These are phyloP conservation scores for Oeneis ivallda DNA, from an alignment of 2,888 invertebrate genomes.

Conservation along the genomic window DNA sequence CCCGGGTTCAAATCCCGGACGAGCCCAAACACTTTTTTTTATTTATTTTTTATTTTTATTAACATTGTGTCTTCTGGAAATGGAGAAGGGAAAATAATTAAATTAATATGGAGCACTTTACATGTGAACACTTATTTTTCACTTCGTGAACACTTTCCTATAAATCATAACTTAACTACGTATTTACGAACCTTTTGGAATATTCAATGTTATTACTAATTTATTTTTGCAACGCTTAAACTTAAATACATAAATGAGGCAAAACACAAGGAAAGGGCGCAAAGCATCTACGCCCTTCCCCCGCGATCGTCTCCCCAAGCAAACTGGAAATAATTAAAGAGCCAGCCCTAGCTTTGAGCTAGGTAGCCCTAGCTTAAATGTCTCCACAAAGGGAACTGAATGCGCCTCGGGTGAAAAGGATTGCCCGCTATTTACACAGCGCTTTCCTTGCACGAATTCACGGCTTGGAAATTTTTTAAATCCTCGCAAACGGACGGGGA, in stretches of 20 bases:
- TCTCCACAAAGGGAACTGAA: conserved; percentile 62
- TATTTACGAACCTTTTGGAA: neutral
- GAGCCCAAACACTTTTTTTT: conserved; percentile 65
- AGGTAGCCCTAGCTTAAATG: conserved; percentile 54
- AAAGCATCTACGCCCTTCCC: conserved; percentile 51
- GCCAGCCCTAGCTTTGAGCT: conserved; percentile 64
- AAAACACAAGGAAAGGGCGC: conserved; percentile 38
- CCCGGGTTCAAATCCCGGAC: conserved; percentile 83
- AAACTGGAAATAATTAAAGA: conserved; percentile 70
- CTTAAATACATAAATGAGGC: conserved; percentile 41
- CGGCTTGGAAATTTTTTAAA: conserved; percentile 42
- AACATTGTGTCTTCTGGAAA: no score
- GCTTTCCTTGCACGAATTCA: conserved; percentile 45
- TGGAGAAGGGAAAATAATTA: no score
- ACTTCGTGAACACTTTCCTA: no score
- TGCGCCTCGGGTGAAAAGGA: conserved; percentile 63
- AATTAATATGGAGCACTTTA: no score
- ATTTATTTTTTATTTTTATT: conserved; percentile 13
- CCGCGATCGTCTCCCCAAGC: conserved; percentile 50
- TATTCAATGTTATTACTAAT: conserved; percentile 24
- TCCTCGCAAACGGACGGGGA: conserved; percentile 39
- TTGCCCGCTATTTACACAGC: conserved; percentile 55
- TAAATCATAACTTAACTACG: no score
- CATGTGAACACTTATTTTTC: no score
- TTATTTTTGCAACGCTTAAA: conserved; percentile 31